Evolutionary conservation across 2,113 vertebrate genomes (phyloP), one percentile per base, ranked within the genome.

Genomic region (Catharus bicknelli): DNA sequence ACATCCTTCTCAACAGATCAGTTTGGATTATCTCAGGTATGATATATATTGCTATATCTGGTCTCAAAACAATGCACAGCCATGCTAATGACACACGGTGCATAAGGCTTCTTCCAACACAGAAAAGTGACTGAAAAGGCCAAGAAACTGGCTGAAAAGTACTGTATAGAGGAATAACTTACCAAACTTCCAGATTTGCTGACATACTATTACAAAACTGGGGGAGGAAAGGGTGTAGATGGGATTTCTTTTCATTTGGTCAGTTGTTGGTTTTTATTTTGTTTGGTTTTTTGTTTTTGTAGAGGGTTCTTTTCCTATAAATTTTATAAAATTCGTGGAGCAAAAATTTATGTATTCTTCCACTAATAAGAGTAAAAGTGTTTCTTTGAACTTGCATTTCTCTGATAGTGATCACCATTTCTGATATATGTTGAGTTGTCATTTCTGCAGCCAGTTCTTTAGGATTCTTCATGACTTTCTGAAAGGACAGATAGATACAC

Each of bases 221-320:
- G 2, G 5, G 8, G 2, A 0, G 3, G 4, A 6, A 10, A 51
- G 2, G 27, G 30, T 40, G 13, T 21, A 13, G 18, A 10, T 29
- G 6, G 27, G 29, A 9, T n/a, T 68, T 8, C 5, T 9, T n/a
- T 50, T 11, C 3, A 8, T 18, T 23, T 12, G 40, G 7, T 30
- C 38, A 38, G 38, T 14, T 40, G 40, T 13, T 40, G 40, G 40
- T 13, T 40, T 13, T 40, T 40, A 5, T 40, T 40, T 40, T 23
- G 12, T 13, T 40, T 17, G 25, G 23, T 13, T n/a, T 10, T 13
- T 40, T 17, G 25, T 27, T 13, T n/a, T 10, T 3, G 9, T 16
- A 7, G 4, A 2, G 0, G 0, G 2, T 0, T 2, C 6, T 8
- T 43, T 57, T 74, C n/a, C 18, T n/a, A 1, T 30, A 48, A 20